Evolutionary conservation across 2,113 vertebrate genomes (phyloP).

Genomic region (Hemibagrus wyckioides): DNA sequence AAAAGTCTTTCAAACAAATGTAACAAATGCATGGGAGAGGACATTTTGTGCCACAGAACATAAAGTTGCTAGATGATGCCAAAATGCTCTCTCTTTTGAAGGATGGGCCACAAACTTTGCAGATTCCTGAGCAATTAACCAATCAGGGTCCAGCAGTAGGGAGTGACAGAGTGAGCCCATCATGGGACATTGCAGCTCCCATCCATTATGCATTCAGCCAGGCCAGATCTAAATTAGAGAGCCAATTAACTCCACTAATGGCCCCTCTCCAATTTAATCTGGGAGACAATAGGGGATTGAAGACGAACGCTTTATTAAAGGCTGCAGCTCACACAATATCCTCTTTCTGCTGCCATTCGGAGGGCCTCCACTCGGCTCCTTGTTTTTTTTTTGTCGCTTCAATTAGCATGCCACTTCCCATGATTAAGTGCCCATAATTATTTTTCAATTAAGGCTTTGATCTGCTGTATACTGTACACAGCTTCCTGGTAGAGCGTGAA

Average conservation of each 20-base stretch:
- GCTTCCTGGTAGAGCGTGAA: slow-evolving; percentile 22
- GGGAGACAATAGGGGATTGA: slow-evolving; percentile 95
- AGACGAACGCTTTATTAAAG: slow-evolving; percentile 91
- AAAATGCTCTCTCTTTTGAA: slow-evolving; percentile 62
- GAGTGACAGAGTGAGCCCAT: slow-evolving; percentile 93
- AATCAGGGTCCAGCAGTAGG: slow-evolving; percentile 81
- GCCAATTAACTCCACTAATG: slow-evolving; percentile 99
- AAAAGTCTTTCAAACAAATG: neutral
- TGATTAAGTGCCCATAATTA: slow-evolving; percentile 99
- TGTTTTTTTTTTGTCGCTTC: slow-evolving; percentile 80
- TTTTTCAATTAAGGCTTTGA: slow-evolving; percentile 99
- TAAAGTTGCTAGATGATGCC: neutral
- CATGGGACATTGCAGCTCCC: slow-evolving; percentile 83
- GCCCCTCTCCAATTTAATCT: slow-evolving; percentile 98
- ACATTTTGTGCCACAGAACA: neutral
- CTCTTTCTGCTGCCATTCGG: slow-evolving; percentile 92
- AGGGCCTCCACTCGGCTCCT: slow-evolving; percentile 88
- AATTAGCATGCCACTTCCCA: slow-evolving; percentile 97
- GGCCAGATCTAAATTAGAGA: slow-evolving; percentile 99
- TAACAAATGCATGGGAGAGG: neutral
- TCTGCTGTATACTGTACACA: slow-evolving; percentile 82
- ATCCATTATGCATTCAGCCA: slow-evolving; percentile 98
- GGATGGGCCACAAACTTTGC: slow-evolving; percentile 72
- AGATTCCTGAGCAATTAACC: slow-evolving; percentile 75
- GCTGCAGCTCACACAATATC: slow-evolving; percentile 94